Percentiles rank a stretch among this genome's conserved stretches.
Evolutionary conservation across 1,140 invertebrate species (phyloP).

Genomic region (Mizuhopecten yessoensis): DNA sequence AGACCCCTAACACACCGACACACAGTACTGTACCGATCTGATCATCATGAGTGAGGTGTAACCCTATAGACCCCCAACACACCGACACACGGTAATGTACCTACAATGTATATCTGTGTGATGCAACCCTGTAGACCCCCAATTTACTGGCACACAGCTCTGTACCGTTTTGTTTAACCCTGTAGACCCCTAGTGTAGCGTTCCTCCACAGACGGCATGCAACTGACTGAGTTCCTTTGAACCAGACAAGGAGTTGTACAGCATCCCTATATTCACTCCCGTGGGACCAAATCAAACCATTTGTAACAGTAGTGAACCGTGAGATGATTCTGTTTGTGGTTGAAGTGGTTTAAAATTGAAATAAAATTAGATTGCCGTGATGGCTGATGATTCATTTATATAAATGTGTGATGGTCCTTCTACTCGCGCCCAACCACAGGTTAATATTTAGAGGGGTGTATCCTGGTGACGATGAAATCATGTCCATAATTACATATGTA

Average conservation of each 20-base stretch:
- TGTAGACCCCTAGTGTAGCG: not conserved
- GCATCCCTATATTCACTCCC: not conserved
- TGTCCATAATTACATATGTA: no score
- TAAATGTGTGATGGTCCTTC: not conserved
- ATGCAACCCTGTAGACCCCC: not conserved
- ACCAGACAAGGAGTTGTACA: not conserved
- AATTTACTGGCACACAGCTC: not conserved
- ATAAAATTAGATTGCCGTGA: conserved; percentile 10
- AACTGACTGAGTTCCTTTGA: not conserved
- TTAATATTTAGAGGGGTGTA: not conserved
- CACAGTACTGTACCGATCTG: no score
- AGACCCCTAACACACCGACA: no score
- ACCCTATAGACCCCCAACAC: no score
- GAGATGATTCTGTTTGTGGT: not conserved
- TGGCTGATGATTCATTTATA: not conserved
- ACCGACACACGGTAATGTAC: no score
- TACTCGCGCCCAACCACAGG: not conserved
- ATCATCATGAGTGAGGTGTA: no score
- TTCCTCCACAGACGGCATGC: not conserved
- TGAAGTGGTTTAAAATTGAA: conserved; percentile 19
- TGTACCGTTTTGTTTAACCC: not conserved
- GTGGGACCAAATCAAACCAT: not conserved
- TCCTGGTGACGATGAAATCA: no score
- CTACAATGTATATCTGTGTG: no score
- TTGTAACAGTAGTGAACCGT: conserved; percentile 2